A percentile compares a stretch with the other conserved stretches of the same genome.
These are phyloP conservation scores for Cercocebus atys DNA, from an alignment of 2,113 vertebrate species.

Conservation along the genomic window DNA sequence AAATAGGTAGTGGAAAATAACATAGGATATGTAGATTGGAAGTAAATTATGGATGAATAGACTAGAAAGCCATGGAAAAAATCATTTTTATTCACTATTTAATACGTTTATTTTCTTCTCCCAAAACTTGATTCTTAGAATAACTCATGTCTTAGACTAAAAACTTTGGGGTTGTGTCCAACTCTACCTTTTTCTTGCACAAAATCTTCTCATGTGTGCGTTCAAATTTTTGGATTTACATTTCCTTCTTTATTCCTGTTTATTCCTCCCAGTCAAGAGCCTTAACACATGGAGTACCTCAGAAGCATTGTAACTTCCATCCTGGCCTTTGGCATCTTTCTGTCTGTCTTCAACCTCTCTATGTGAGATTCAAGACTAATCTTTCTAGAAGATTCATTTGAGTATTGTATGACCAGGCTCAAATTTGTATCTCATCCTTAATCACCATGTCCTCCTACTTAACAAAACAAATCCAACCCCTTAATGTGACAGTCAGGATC, in stretches of 20 bases:
- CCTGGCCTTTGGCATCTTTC: background rate
- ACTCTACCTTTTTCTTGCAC: background rate
- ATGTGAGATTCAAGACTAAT: background rate
- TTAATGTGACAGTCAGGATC: background rate
- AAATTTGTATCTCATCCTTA: background rate
- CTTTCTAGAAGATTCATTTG: constrained; percentile 11
- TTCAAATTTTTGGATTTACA: background rate
- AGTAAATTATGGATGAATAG: background rate
- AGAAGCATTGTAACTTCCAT: background rate
- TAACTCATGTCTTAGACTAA: background rate
- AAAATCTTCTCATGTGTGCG: background rate
- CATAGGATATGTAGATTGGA: background rate
- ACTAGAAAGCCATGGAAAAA: background rate
- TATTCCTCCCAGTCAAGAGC: background rate
- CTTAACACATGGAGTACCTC: background rate
- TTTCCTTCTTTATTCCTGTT: background rate
- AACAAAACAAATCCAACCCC: background rate
- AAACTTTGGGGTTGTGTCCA: background rate
- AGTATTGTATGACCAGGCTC: background rate
- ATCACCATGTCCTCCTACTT: background rate
- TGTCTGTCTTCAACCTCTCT: background rate
- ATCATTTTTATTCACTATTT: background rate
- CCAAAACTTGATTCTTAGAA: background rate
- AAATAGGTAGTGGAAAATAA: background rate
- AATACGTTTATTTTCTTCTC: background rate